Conservation (phyloP, 2,113 vertebrate species). For the Atractosteus spatula region DNA sequence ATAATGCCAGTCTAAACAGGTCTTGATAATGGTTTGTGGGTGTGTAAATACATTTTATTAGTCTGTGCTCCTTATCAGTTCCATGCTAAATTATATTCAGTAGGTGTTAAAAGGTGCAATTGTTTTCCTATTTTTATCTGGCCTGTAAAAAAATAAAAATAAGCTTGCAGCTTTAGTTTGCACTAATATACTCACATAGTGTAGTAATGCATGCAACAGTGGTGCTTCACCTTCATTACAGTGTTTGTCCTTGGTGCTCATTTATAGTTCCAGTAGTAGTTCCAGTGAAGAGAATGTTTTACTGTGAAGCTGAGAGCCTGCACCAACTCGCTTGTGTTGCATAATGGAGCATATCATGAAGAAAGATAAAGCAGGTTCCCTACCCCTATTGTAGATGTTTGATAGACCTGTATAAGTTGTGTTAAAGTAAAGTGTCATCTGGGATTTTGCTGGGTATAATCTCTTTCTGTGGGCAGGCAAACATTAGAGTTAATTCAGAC, state of each 20-base stretch:
- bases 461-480: slow-evolving; percentile 4
- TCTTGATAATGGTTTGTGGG: neutral
- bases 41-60: slow-evolving; percentile 5
- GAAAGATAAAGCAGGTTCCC: too few relatives aligned
- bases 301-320: too few relatives aligned
- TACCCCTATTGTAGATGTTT: neutral
- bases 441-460: neutral
- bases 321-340: too few relatives aligned
- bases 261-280: too few relatives aligned
- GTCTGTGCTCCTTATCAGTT: neutral
- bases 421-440: neutral
- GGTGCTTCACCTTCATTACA: neutral
- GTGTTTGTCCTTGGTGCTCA: neutral
- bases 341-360: too few relatives aligned
- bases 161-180: neutral
- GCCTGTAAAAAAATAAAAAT: neutral
- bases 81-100: slow-evolving; percentile 10
- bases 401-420: neutral
- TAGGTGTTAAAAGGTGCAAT: slow-evolving; percentile 10
- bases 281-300: too few relatives aligned
- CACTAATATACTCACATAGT: neutral
- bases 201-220: neutral
- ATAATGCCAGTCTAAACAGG: slow-evolving; percentile 1
- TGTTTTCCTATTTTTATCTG: slow-evolving; percentile 10
- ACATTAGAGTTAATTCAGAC: slow-evolving; percentile 12